Conservation (phyloP, 1,140 invertebrate genomes). For the Cheumatopsyche charites region DNA sequence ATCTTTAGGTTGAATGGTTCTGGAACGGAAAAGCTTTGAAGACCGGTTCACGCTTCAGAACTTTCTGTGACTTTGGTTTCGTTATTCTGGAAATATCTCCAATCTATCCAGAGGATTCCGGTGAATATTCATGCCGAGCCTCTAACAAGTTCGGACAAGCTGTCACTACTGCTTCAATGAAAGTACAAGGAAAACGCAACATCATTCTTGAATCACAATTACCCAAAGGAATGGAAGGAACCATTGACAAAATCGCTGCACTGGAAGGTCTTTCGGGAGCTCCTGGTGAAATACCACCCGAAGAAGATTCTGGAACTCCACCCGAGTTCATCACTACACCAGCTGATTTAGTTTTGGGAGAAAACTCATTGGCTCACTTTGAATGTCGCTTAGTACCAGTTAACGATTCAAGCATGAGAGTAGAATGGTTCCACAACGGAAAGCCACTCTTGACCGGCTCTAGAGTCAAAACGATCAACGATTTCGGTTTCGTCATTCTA, state of each 20-base stretch:
- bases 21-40: constrained; percentile 90
- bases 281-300: constrained; percentile 66
- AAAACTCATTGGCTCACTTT: constrained; percentile 91
- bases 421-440: constrained; percentile 97
- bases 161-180: constrained; percentile 89
- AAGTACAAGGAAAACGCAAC: constrained; percentile 87
- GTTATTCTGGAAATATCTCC: constrained; percentile 93
- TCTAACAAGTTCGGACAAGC: constrained; percentile 91
- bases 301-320: constrained; percentile 85
- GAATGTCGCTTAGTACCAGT: constrained; percentile 89
- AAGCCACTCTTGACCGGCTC: constrained; percentile 86
- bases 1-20: constrained; percentile 85
- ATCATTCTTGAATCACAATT: constrained; percentile 92
- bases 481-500: constrained; percentile 92
- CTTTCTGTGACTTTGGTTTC: constrained; percentile 95
- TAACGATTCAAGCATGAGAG: constrained; percentile 89
- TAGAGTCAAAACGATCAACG: constrained; percentile 89
- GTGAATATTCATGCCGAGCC: constrained; percentile 91
- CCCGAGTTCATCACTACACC: constrained; percentile 92
- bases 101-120: constrained; percentile 93
- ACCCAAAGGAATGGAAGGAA: constrained; percentile 90
- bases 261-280: constrained; percentile 83
- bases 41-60: constrained; percentile 88
- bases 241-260: constrained; percentile 91
- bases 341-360: constrained; percentile 80